Percentiles rank a stretch among this genome's conserved stretches.
Conservation (phyloP, 2,888 invertebrate genomes). For the Sericinus montela region DNA sequence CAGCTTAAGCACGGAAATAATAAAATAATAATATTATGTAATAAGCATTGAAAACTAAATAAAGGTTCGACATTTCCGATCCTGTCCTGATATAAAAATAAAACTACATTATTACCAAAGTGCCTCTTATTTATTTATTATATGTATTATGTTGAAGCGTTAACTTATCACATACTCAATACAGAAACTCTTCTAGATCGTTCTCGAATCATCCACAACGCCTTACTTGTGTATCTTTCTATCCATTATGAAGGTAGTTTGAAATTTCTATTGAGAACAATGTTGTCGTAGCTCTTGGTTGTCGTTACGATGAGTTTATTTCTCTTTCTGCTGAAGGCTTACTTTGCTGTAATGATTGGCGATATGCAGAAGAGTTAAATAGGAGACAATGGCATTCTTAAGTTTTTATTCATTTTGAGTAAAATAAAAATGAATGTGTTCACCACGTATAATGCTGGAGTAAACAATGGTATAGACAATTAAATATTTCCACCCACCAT, state of each 20-base stretch:
- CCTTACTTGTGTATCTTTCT: constrained; percentile 79
- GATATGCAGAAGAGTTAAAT: constrained; percentile 10
- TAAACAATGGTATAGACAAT: too few relatives aligned
- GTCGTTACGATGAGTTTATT: constrained; percentile 23
- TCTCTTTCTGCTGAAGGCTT: constrained; percentile 36
- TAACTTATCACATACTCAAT: constrained; percentile 26
- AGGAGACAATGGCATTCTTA: neutral
- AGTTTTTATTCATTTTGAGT: too few relatives aligned
- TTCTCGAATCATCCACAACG: constrained; percentile 67
- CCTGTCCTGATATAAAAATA: too few relatives aligned
- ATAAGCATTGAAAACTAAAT: too few relatives aligned
- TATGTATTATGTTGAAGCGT: neutral
- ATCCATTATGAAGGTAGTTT: constrained; percentile 66
- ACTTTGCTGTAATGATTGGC: constrained; percentile 23
- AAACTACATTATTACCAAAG: neutral
- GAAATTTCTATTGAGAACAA: constrained; percentile 52
- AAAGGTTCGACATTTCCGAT: too few relatives aligned
- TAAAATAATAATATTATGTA: too few relatives aligned
- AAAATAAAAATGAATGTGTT: too few relatives aligned
- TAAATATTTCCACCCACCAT: too few relatives aligned
- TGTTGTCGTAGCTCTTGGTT: constrained; percentile 59
- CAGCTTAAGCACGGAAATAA: too few relatives aligned
- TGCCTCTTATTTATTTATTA: neutral
- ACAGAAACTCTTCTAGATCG: constrained; percentile 52
- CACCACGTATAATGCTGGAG: too few relatives aligned